Percentiles rank a stretch among this genome's conserved stretches.
Conservation (phyloP, 1,140 invertebrate genomes). For the Brachionus rotundiformis region DNA sequence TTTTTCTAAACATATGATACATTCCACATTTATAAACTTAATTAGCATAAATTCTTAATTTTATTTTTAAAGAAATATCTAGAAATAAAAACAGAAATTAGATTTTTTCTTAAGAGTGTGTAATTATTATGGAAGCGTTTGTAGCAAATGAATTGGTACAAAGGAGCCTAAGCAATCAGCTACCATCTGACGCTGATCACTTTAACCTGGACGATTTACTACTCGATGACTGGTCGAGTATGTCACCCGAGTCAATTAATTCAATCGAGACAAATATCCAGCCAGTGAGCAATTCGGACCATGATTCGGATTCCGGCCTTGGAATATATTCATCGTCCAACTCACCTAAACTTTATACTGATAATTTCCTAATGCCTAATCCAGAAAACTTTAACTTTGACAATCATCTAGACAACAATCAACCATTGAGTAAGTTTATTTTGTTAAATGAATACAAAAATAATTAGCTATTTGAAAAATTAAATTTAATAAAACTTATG, state of each 20-base stretch:
- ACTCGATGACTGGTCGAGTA: constrained; percentile 3
- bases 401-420: not conserved
- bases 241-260: constrained; percentile 26
- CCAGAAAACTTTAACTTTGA: not conserved
- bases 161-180: not conserved
- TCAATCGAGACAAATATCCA: constrained; percentile 16
- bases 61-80: constrained; percentile 8
- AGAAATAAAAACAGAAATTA: not conserved
- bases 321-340: constrained; percentile 27
- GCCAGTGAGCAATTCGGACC: not conserved
- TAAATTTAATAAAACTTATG: too few species aligned
- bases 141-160: not conserved
- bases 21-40: not conserved
- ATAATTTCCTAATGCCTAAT: not conserved
- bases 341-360: constrained; percentile 5
- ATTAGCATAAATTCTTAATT: not conserved
- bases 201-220: constrained; percentile 27
- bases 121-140: not conserved
- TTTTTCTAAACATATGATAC: not conserved
- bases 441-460: too few species aligned
- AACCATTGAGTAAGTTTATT: not conserved
- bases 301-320: constrained; percentile 41
- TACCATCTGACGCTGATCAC: not conserved
- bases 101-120: not conserved
- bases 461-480: not conserved